A percentile compares a stretch with the other conserved stretches of the same genome.
Evolutionary conservation across 2,888 invertebrate species (phyloP).

Genomic region (Pteria penguin): DNA sequence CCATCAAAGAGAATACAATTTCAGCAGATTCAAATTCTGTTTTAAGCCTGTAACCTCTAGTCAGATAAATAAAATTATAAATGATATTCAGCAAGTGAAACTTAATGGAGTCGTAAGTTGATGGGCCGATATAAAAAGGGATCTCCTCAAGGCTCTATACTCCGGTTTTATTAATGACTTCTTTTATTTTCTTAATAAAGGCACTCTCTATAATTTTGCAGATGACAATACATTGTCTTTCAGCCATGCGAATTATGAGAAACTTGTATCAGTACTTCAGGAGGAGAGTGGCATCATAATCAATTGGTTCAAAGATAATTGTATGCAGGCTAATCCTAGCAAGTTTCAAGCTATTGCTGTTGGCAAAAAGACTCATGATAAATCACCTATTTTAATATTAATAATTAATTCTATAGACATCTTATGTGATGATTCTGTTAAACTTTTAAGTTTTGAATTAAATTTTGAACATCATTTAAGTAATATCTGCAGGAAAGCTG

Average conservation of each 20-base stretch:
- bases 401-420: conserved; percentile 26
- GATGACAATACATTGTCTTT: conserved; percentile 36
- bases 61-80: too few relatives aligned
- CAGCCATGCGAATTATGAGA: not conserved
- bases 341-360: conserved; percentile 32
- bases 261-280: not conserved
- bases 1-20: too few relatives aligned
- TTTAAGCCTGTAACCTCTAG: too few relatives aligned
- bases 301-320: conserved; percentile 32
- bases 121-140: too few relatives aligned
- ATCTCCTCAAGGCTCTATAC: too few relatives aligned
- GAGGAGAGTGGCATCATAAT: not conserved
- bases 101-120: too few relatives aligned
- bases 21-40: too few relatives aligned
- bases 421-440: conserved; percentile 33
- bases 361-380: conserved; percentile 14
- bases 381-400: too few relatives aligned
- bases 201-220: conserved; percentile 28
- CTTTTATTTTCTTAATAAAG: too few relatives aligned
- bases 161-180: too few relatives aligned
- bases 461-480: conserved; percentile 29
- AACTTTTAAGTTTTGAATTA: conserved; percentile 31
- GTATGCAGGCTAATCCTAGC: conserved; percentile 28
- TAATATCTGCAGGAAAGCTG: conserved; percentile 35
- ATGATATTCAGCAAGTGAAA: too few relatives aligned